Base-by-base conservation (phyloP, 2,888 invertebrate species). In the Euzophera pinguis region DNA sequence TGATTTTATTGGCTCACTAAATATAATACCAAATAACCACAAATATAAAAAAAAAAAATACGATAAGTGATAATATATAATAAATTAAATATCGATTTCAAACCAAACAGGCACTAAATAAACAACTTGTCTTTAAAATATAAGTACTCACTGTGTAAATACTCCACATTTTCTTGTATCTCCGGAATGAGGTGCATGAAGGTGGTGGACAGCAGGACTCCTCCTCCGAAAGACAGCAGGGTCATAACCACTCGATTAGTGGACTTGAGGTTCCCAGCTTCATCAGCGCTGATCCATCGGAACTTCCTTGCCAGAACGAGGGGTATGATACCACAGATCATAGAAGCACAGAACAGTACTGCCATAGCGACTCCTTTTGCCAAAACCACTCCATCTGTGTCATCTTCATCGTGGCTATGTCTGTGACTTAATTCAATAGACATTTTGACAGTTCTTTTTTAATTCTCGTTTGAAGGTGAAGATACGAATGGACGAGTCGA, bases 101-200 rank as follows among this genome's bases (percentile, higher is more conserved):
- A 29, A 29, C 29, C n/a, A 9, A 45, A n/a, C 32, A 32, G 13
- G 32, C 32, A 14, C n/a, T 32, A 3, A 45, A 9, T 8, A 12
- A 32, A 32, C 10, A 32, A n/a, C n/a, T n/a, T n/a, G n/a, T 10
- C 14, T 45, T 8, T 7, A 32, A 13, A 14, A 49, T 45, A 42
- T 57, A 50, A 29, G 22, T 65, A 87, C 90, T 88, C 55, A 91
- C 91, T 50, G 64, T 93, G 91, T 56, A 95, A 81, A 47, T 90
- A 78, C n/a, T 91, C 84, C 8, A 96, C 91, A 53, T 92, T 92
- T 65, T 96, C 94, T 8, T 92, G 83, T 0, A 96, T 94, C 85
- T 96, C 96, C 0, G 96, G 96, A 52, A 96, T 83, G 65, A 97
- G 84, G 69, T 97, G 96, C 61, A 96, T 80, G 71, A 97, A 96